Conservation (phyloP, 2,888 invertebrate species). For the Teinopalpus imperialis region DNA sequence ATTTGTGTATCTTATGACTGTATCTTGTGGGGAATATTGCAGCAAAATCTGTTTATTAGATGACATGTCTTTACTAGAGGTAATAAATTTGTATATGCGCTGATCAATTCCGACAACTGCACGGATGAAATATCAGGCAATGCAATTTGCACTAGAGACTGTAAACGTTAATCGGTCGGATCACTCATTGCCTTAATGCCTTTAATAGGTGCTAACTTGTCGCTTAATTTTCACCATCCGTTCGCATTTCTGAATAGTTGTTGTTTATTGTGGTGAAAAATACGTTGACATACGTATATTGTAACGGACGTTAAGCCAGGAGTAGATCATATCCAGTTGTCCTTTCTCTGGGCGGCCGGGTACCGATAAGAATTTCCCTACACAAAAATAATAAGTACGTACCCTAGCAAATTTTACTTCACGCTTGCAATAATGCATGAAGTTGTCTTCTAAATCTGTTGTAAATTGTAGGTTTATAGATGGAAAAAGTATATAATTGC, state of each 20-base stretch:
- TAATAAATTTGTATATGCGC: constrained; percentile 1
- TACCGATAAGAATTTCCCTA: no score
- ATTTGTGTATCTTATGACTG: no score
- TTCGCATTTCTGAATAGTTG: constrained; percentile 36
- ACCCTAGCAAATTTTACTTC: no score
- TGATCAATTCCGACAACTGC: constrained; percentile 16
- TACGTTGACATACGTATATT: not conserved
- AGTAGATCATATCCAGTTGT: no score
- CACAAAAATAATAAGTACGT: no score
- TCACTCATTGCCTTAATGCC: constrained; percentile 40
- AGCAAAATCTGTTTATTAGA: not conserved
- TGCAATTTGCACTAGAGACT: constrained; percentile 14
- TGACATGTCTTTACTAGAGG: not conserved
- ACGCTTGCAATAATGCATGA: no score
- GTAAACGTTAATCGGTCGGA: constrained; percentile 20
- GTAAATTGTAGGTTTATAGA: no score
- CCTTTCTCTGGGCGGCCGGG: no score
- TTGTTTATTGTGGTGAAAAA: constrained; percentile 3
- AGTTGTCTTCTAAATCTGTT: no score
- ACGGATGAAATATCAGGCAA: constrained; percentile 24
- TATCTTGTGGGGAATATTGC: not conserved
- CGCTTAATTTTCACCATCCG: constrained; percentile 50
- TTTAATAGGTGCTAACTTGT: constrained; percentile 40
- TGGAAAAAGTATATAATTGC: no score
- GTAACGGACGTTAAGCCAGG: no score